phyloP scores from a whole-genome alignment of 2,113 vertebrate genomes.

The Pipa parva region DNA sequence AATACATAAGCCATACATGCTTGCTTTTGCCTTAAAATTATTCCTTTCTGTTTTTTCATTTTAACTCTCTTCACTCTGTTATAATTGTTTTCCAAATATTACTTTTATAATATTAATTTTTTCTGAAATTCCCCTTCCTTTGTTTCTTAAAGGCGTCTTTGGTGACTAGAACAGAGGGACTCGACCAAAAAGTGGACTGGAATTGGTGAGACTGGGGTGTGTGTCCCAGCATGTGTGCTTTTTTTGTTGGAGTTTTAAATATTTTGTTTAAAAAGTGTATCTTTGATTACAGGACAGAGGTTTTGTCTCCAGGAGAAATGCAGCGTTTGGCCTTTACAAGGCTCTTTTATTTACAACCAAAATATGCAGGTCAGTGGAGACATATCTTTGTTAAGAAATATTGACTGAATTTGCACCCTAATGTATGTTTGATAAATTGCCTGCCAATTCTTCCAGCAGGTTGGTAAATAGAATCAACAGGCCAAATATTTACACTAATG shows the following conservation, averaged over 20 bases:
- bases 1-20: no score
- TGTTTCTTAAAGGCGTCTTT: constrained; percentile 71
- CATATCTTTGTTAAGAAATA: no score
- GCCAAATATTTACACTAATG: no score
- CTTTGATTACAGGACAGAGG: constrained; percentile 78
- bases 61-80: no score
- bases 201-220: constrained; percentile 77
- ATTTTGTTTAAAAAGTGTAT: neutral
- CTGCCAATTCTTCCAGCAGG: no score
- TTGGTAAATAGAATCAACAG: no score
- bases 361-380: constrained; percentile 78
- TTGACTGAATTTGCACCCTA: no score
- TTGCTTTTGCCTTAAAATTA: no score
- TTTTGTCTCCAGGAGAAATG: constrained; percentile 94
- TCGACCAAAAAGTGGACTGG: constrained; percentile 88
- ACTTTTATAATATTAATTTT: no score
- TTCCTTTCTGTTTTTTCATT: no score
- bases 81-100: no score
- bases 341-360: constrained; percentile 94
- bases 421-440: no score
- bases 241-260: neutral
- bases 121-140: constrained; percentile 13
- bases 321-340: constrained; percentile 89
- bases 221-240: neutral
- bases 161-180: constrained; percentile 76